A percentile compares a stretch with the other conserved stretches of the same genome.
Evolutionary conservation across 2,797 vertebrate genomes (phyloP).

Genomic region (Pipistrellus pipistrellus): DNA sequence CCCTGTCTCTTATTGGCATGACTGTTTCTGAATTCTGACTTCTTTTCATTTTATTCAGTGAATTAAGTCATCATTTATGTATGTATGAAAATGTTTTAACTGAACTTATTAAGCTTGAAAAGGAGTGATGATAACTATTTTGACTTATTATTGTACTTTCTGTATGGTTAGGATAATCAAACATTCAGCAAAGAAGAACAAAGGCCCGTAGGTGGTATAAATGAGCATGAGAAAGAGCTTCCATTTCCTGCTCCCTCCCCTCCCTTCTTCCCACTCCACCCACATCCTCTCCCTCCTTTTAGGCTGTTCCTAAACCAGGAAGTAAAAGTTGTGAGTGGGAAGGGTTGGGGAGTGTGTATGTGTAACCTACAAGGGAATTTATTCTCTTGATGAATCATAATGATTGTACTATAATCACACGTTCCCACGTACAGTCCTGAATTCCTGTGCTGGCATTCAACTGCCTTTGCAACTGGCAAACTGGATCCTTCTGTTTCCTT

Average conservation of each 20-base stretch:
- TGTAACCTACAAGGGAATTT: constrained; percentile 81
- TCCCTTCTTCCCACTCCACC: constrained; percentile 69
- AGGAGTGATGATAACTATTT: constrained; percentile 75
- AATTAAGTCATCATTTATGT: constrained; percentile 70
- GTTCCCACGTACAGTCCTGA: constrained; percentile 67
- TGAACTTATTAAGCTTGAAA: constrained; percentile 76
- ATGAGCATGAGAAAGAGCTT: constrained; percentile 75
- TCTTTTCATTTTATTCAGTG: constrained; percentile 71
- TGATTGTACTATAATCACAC: constrained; percentile 82
- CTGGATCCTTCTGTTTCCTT: constrained; percentile 62
- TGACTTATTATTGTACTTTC: constrained; percentile 82
- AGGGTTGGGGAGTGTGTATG: constrained; percentile 70
- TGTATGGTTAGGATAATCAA: constrained; percentile 78
- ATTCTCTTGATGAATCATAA: constrained; percentile 82
- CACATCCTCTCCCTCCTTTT: constrained; percentile 74
- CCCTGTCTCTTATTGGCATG: not conserved
- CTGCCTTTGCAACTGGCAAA: constrained; percentile 52
- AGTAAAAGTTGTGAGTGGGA: constrained; percentile 82
- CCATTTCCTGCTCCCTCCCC: constrained; percentile 35
- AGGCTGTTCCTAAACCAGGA: constrained; percentile 80
- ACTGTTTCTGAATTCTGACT: constrained; percentile 51
- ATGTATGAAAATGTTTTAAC: constrained; percentile 72
- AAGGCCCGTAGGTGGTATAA: constrained; percentile 78
- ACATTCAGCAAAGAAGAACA: constrained; percentile 72
- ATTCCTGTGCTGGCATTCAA: constrained; percentile 60